Evolutionary conservation across 2,113 vertebrate species (phyloP), one percentile per base, ranked within the genome.

Genomic region (Corythoichthys intestinalis): DNA sequence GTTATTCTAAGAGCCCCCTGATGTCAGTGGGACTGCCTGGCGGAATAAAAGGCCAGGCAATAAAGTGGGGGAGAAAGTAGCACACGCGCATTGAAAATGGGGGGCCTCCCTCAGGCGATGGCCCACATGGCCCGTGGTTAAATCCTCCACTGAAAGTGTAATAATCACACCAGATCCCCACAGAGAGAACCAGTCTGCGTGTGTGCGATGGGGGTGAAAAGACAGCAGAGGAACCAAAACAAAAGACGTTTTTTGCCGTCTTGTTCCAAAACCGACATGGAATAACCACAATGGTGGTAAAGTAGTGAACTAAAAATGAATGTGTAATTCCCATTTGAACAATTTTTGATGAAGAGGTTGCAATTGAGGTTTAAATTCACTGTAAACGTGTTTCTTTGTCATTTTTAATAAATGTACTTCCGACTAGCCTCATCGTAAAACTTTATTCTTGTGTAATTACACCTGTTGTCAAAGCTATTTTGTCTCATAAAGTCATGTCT

Each of bases 141-240:
- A 93, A 93, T 93, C 91, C 89, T 91, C 90, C 84, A 91, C 90
- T 92, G 90, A 93, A 93, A 92, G 90, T 91, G 88, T 91, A 92
- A 92, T 93, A 92, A 93, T 93, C 90, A 90, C 88, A 90, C 86
- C 86, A 91, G 80, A 89, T 89, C 85, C 86, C 84, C 85, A 78
- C 84, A 65, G 89, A 87, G 85, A 86, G 84, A 86, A 75, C 71
- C 72, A 71, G 75, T 4, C 1, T 47, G n/a, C 44, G 38, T 48
- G 76, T n/a, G 75, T 50, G 66, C 46, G 78, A 61, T 78, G 76
- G 81, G 78, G 82, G 78, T 10, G 84, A 74, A 83, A 82, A 86
- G 72, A 83, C 77, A 65, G 84, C 75, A 66, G 84, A 83, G 80
- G 77, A 84, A 89, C 83, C 88, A 88, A 89, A 91, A 91, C 90